Evolutionary conservation across 2,888 invertebrate genomes (phyloP).

Genomic region (Ormyrus pomaceus): DNA sequence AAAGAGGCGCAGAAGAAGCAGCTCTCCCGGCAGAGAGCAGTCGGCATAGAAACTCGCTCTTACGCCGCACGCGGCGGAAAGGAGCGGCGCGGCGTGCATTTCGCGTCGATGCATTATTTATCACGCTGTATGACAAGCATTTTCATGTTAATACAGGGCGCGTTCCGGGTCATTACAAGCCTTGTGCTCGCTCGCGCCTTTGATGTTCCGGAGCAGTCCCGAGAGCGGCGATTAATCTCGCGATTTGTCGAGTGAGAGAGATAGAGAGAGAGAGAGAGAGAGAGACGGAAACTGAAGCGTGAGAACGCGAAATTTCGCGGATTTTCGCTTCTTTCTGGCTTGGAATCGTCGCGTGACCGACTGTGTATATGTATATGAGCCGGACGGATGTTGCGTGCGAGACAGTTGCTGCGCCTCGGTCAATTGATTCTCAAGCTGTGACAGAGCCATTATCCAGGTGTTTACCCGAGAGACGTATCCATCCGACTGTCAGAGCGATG

Average conservation of each 20-base stretch:
- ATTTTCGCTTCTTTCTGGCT: no score
- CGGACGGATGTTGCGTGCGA: background rate
- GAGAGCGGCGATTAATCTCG: no score
- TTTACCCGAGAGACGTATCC: background rate
- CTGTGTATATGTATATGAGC: background rate
- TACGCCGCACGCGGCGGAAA: no score
- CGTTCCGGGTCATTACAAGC: constrained; percentile 63
- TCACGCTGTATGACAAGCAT: constrained; percentile 69
- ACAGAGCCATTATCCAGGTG: constrained; percentile 20
- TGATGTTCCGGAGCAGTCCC: constrained; percentile 15
- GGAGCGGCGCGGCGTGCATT: constrained; percentile 58
- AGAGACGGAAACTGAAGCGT: background rate
- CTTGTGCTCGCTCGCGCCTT: constrained; percentile 2
- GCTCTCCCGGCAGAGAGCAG: no score
- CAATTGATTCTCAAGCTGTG: constrained; percentile 15
- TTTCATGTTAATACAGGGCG: constrained; percentile 67
- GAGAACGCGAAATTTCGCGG: background rate
- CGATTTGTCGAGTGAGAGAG: no score
- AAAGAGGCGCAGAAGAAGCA: no score
- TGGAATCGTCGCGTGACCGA: constrained; percentile 12
- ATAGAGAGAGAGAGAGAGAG: no score
- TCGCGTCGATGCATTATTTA: constrained; percentile 69
- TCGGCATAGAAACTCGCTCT: no score
- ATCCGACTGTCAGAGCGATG: background rate
- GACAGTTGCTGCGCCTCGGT: background rate